Base-by-base conservation (phyloP, 2,888 invertebrate species). In the Pammene fasciana region DNA sequence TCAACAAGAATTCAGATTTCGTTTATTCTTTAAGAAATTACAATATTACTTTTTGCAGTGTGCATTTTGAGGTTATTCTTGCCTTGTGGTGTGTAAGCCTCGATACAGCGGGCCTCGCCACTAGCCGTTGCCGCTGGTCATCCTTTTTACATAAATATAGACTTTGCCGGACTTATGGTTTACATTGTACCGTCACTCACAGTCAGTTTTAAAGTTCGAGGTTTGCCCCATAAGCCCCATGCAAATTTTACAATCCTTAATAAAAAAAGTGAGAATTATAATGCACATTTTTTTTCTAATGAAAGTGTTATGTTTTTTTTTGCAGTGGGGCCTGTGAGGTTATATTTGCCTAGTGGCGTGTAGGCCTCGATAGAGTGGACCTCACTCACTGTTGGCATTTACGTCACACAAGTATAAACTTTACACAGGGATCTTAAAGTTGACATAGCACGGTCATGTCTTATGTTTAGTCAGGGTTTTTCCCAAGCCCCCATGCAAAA, bases 321-420 rank as follows among this genome's bases (percentile, higher is more conserved):
- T 26, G 50, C 50, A 50, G 26, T 18, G 50, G 50, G 50, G 54
- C 54, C 10, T 34, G 2, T 9, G 38, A 16, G 56, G 48, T 68
- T 64, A 50, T 36, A 62, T 56, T 16, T 50, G 62, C 18, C 76
- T 74, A 72, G 75, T 71, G 68, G 80, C 79, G 78, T 78, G 80
- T 73, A 74, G 75, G 78, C 75, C 73, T 74, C 62, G 73, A 77
- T 71, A 72, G 62, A 71, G 54, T 67, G n/a, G 68, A 46, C 62
- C 62, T 52, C 50, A 62, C 62, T 62, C 62, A 50, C 41, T 71
- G 59, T 71, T 75, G 5, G 7, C 45, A 13, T 38, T 9, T 7
- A 38, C 70, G 50, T 70, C 74, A 10, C 26, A 52, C 52, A 52
- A 52, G 26, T 52, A 52, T 52, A 26, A 6, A 52, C 50, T 18